A percentile compares a stretch with the other conserved stretches of the same genome.
phyloP scores from a whole-genome alignment of 2,888 invertebrate species.

The Galerucella pusilla region DNA sequence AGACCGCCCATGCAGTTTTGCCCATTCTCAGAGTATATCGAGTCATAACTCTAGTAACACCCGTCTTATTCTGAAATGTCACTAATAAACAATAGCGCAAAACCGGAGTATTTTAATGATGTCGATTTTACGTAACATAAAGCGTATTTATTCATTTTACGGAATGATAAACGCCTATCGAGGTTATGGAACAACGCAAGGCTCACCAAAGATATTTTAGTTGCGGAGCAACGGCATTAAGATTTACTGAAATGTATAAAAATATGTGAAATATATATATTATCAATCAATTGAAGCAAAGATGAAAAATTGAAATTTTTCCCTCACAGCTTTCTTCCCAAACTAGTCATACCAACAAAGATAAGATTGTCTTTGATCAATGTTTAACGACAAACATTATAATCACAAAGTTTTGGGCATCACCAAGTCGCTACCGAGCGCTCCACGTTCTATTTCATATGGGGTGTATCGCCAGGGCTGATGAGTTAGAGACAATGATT shows the following conservation, averaged over 20 bases:
- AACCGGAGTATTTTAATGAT: constrained; percentile 41
- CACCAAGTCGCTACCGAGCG: too few species aligned
- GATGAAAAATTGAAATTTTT: background rate
- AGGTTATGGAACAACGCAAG: constrained; percentile 12
- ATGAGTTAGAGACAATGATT: too few species aligned
- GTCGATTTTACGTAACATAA: constrained; percentile 41
- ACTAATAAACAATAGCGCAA: constrained; percentile 35
- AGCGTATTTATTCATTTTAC: constrained; percentile 38
- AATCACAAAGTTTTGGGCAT: too few species aligned
- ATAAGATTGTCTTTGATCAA: too few species aligned
- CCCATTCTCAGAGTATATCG: constrained; percentile 8
- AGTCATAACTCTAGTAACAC: constrained; percentile 29
- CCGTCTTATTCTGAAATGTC: constrained; percentile 37
- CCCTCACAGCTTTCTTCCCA: too few species aligned
- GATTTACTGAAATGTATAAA: too few species aligned
- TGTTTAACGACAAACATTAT: too few species aligned
- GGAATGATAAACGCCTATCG: constrained; percentile 40
- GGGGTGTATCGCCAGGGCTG: too few species aligned
- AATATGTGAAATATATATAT: background rate
- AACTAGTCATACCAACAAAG: too few species aligned
- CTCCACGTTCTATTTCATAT: too few species aligned
- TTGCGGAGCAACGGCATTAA: background rate
- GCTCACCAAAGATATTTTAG: constrained; percentile 7
- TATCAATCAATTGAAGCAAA: background rate
- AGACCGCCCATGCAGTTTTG: constrained; percentile 26